Percentiles rank a stretch among this genome's conserved stretches.
Evolutionary conservation across 2,113 vertebrate genomes (phyloP).

Genomic region (Pandion haliaetus): DNA sequence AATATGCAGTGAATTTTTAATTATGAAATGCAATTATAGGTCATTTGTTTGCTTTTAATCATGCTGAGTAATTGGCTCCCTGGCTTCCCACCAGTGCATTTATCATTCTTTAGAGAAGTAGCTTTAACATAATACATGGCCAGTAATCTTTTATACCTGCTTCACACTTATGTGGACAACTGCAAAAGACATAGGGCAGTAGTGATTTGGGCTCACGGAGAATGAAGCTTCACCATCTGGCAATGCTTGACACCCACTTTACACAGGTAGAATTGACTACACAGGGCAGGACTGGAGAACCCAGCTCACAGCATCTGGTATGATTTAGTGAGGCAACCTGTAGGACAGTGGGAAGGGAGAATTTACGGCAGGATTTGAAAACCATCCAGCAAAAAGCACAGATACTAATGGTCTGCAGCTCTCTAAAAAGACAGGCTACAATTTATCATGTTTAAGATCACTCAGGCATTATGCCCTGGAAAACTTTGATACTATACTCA

Average conservation of each 20-base stretch:
- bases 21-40: not conserved
- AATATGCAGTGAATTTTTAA: not conserved
- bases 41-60: not conserved
- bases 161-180: not conserved
- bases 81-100: not conserved
- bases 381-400: not conserved
- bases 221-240: not conserved
- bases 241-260: too few relatives aligned
- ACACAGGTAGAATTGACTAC: not conserved
- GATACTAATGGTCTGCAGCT: not conserved
- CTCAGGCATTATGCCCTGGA: not conserved
- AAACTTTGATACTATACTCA: not conserved
- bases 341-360: not conserved
- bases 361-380: not conserved
- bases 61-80: not conserved
- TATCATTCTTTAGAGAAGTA: not conserved
- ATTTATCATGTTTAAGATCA: not conserved
- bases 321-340: not conserved
- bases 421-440: not conserved
- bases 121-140: not conserved
- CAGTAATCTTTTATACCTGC: not conserved
- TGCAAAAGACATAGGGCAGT: not conserved
- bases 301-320: not conserved
- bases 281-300: not conserved
- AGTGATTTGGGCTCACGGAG: not conserved